These are phyloP conservation scores for Osmerus eperlanus DNA, from an alignment of 2,113 vertebrate genomes.

Conservation along the genomic window DNA sequence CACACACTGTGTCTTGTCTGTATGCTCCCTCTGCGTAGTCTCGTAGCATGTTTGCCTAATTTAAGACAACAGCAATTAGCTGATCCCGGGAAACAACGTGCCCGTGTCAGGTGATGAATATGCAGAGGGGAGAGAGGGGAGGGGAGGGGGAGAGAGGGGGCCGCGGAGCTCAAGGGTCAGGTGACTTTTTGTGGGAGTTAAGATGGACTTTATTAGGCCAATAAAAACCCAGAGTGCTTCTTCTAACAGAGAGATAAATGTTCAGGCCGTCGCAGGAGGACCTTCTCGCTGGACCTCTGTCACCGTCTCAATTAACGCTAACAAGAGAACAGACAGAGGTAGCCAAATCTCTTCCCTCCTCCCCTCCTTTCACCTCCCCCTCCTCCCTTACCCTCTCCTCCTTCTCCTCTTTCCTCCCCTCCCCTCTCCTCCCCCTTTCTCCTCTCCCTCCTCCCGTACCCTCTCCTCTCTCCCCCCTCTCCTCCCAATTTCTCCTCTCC, in stretches of 20 bases:
- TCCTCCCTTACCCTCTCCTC: too few species aligned
- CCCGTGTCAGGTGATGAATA: conserved; percentile 39
- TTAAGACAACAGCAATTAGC: conserved; percentile 28
- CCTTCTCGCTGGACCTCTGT: conserved; percentile 68
- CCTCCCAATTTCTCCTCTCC: conserved; percentile 8
- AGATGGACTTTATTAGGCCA: conserved; percentile 75
- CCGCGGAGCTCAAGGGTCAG: conserved; percentile 52
- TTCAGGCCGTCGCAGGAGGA: conserved; percentile 65
- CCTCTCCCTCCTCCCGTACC: too few species aligned
- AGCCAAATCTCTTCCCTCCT: conserved; percentile 26
- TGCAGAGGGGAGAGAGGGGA: conserved; percentile 33
- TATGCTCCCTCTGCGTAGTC: background rate
- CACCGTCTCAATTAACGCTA: conserved; percentile 70
- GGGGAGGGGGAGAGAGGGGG: conserved; percentile 16
- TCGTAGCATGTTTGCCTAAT: conserved; percentile 24
- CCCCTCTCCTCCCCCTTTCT: too few species aligned
- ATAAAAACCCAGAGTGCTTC: conserved; percentile 74
- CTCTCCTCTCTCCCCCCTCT: background rate
- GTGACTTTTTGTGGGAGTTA: conserved; percentile 68
- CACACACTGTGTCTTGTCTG: conserved; percentile 6
- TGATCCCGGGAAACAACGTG: conserved; percentile 3
- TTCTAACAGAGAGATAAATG: conserved; percentile 78
- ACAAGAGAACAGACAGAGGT: conserved; percentile 52
- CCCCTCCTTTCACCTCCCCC: too few species aligned
- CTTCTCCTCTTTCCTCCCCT: too few species aligned